phyloP scores from a whole-genome alignment of 2,797 vertebrate species.

The Nyctalus aviator region DNA sequence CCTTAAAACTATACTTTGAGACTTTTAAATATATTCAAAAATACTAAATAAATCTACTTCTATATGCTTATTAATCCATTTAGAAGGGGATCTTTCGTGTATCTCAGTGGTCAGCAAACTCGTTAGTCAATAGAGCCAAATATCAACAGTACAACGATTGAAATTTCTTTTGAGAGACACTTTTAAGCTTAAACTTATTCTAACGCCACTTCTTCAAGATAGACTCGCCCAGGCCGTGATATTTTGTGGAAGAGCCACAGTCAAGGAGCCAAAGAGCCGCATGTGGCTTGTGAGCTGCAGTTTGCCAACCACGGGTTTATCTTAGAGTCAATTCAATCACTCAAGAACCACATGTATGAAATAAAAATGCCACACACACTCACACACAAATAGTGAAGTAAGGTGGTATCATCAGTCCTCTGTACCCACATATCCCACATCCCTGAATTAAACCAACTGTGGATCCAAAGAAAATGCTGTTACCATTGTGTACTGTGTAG shows the following conservation, averaged over 20 bases:
- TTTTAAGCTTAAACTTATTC: too few relatives aligned
- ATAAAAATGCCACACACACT: constrained; percentile 4
- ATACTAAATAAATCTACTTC: not conserved
- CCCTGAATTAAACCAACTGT: not conserved
- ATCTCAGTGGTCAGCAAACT: not conserved
- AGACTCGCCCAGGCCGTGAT: too few relatives aligned
- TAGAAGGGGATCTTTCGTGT: not conserved
- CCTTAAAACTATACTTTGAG: constrained; percentile 18
- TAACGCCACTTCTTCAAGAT: too few relatives aligned
- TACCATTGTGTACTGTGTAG: not conserved
- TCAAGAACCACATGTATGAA: not conserved
- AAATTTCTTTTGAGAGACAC: too few relatives aligned
- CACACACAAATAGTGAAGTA: not conserved
- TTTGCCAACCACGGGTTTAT: not conserved
- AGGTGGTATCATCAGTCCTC: not conserved
- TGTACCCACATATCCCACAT: not conserved
- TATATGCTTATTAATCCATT: not conserved
- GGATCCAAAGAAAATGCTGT: not conserved
- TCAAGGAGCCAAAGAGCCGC: too few relatives aligned
- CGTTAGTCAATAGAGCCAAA: too few relatives aligned
- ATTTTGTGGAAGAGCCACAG: too few relatives aligned
- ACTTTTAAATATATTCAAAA: constrained; percentile 44
- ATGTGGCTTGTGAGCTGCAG: too few relatives aligned
- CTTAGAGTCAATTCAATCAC: not conserved
- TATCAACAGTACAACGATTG: too few relatives aligned